Percentiles rank a stretch among this genome's conserved stretches.
These are phyloP conservation scores for Glaucomys volans DNA, from an alignment of 2,113 vertebrate genomes.

Conservation along the genomic window DNA sequence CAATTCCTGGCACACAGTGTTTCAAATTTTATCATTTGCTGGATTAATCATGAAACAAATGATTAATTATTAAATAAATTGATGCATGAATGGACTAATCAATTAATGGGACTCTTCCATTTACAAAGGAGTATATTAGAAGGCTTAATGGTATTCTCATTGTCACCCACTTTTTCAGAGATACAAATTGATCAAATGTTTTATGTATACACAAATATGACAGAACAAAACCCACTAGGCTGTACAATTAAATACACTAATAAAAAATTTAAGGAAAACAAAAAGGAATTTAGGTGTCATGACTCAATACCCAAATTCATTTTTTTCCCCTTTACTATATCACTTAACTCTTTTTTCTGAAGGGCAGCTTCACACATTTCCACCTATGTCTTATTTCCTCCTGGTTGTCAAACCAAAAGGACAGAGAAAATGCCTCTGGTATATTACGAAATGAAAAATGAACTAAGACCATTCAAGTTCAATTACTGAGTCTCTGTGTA, in stretches of 20 bases:
- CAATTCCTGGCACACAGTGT: background rate
- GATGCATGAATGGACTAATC: background rate
- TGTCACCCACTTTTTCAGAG: background rate
- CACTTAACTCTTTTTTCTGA: background rate
- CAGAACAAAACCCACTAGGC: background rate
- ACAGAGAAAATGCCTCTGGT: background rate
- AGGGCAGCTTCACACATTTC: background rate
- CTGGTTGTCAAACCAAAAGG: background rate
- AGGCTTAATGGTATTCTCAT: background rate
- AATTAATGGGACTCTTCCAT: background rate
- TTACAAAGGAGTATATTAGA: background rate
- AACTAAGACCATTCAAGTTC: background rate
- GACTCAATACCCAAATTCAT: background rate
- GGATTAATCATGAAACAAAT: background rate
- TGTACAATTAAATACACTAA: background rate
- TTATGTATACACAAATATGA: background rate
- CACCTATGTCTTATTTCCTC: background rate
- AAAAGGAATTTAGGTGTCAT: background rate
- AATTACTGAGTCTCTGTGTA: background rate
- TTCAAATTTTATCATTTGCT: background rate
- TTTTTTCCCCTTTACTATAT: background rate
- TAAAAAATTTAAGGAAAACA: background rate
- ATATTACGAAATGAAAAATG: constrained; percentile 27
- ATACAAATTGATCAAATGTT: background rate
- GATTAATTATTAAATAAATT: too few relatives aligned